Evolutionary conservation across 2,888 invertebrate species (phyloP), one percentile per base, ranked within the genome.

Genomic region (Dendrolimus houi): DNA sequence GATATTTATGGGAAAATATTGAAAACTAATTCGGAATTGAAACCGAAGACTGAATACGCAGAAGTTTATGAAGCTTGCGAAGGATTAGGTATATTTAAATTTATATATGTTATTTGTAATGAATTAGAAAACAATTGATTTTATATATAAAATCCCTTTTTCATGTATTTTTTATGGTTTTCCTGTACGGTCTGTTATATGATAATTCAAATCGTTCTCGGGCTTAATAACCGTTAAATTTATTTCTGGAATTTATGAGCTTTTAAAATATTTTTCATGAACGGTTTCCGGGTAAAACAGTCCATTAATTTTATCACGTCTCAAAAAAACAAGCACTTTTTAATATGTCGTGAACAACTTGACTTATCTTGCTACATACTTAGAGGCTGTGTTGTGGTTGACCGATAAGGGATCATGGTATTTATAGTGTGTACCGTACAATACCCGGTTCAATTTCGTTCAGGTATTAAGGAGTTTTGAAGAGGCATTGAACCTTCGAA

Each of bases 1-100:
- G 91, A 89, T 74, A 68, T 90, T 64, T 91, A 91, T 64, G 87
- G 89, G 59, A 86, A 79, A 73, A 86, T 91, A 65, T 69, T 87
- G 60, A 90, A 89, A 72, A 75, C 77, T 14, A 75, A 55, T 52
- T 14, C 56, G 52, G 55, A 55, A 55, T 52, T 65, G 56, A 74
- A 78, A 61, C 74, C 79, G 56, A 75, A 82, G 60, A 75, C 75
- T 52, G 81, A 84, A 62, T 87, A 88, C 62, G 85, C 83, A 54
- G 85, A 90, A 60, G 83, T 88, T 3, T 87, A 77, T 63, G 85
- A 89, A 73, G 85, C 86, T 61, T 81, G 82, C 57, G 81, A 86
- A 62, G 88, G 85, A 74, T 71, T 87, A 65, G 89, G 89, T 90
- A 85, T 66, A 59, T 58, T 58, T 54, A 29, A 29, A 6, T 29